A percentile compares a stretch with the other conserved stretches of the same genome.
phyloP scores from a whole-genome alignment of 2,797 vertebrate genomes.

The Melanogrammus aeglefinus region DNA sequence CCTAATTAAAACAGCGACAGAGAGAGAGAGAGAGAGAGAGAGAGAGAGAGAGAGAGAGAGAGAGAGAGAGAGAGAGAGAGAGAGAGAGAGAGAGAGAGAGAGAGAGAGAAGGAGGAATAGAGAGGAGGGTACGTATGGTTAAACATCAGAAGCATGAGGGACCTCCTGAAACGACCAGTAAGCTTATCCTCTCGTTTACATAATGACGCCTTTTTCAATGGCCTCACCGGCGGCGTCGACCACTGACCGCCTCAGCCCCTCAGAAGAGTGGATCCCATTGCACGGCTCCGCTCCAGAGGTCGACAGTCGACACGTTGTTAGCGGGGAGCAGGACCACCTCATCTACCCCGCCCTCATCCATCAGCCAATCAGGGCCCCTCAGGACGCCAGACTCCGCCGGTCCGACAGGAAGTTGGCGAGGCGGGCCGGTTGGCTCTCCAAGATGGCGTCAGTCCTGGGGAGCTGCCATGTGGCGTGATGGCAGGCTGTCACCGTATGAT shows the following conservation, averaged over 20 bases:
- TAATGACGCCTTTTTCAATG: not conserved
- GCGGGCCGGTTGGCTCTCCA: not conserved
- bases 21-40: not conserved
- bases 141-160: not conserved
- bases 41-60: no score
- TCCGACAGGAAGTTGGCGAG: not conserved
- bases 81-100: no score
- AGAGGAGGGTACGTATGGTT: not conserved
- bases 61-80: no score
- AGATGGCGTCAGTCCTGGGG: not conserved
- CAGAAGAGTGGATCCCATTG: not conserved
- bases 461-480: not conserved
- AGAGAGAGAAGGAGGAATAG: no score
- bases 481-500: not conserved
- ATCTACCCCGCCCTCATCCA: not conserved
- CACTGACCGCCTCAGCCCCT: not conserved
- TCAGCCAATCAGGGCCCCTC: not conserved
- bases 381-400: not conserved
- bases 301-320: not conserved
- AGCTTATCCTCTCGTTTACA: not conserved
- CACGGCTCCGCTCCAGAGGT: not conserved
- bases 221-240: not conserved
- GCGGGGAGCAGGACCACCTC: not conserved
- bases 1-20: not conserved
- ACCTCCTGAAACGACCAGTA: not conserved